Evolutionary conservation across 2,888 invertebrate species (phyloP), one percentile per base, ranked within the genome.

Genomic region (Aethes cnicana): DNA sequence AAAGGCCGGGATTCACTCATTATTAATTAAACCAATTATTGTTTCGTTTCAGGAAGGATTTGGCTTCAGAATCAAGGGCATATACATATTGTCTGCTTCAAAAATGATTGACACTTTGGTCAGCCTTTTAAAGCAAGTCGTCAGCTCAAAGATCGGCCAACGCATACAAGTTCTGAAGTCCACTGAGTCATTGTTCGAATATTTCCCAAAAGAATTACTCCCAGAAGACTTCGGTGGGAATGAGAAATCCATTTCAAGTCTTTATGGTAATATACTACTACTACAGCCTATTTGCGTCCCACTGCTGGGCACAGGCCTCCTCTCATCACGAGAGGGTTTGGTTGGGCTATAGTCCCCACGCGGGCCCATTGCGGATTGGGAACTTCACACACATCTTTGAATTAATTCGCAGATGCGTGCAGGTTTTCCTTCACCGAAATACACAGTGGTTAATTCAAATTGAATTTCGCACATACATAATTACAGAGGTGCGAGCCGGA

Each of bases 211-310:
- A 54, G 61, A 72, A 1, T 53, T 80, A 2, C 32, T 84, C 7
- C 84, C 85, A 0, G 46, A 42, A 6, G 84, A 86, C 1, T 84
- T 73, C 50, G 82, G 80, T 2, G 84, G 84, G 0, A 59, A 69
- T 1, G 77, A 75, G 44, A 62, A 42, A 11, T 44, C 72, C 3
- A 8, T 77, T 6, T 62, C 59, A 23, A 56, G 58, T 25, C 21
- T 81, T 2, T 63, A 64, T 43, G 72, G 83, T 81, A 56, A 43
- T n/a, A n/a, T n/a, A n/a, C n/a, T n/a, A n/a, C n/a, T n/a, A n/a
- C n/a, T n/a, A n/a, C n/a, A n/a, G n/a, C n/a, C n/a, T n/a, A n/a
- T n/a, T n/a, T n/a, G n/a, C n/a, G n/a, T n/a, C n/a, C n/a, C n/a
- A n/a, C n/a, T n/a, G n/a, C n/a, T n/a, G n/a, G n/a, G n/a, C n/a